Base-by-base conservation (phyloP, 2,888 invertebrate genomes). In the Clunio marinus region DNA sequence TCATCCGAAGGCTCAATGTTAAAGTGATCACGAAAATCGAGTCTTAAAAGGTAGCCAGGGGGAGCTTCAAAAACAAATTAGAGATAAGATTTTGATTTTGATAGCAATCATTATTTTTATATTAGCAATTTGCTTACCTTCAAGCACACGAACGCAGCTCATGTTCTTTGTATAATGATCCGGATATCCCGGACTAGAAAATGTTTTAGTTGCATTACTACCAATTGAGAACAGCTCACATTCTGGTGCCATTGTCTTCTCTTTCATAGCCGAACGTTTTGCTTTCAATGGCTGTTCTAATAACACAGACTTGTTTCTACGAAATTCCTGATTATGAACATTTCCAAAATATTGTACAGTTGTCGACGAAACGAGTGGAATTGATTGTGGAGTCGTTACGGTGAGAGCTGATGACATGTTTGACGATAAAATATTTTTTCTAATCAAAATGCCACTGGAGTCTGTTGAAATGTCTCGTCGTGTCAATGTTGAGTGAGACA, bases 21-120 rank as follows among this genome's bases (percentile, higher is more conserved):
- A 79, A 93, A 93, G 73, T 83, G 83, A 76, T 92, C 90, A 70
- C 89, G 84, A 80, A 92, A 92, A 77, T 91, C 91, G 74, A 93
- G 80, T 71, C 85, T 84, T 72, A 93, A 83, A 71, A 86, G 80
- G 78, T 85, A 83, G 62, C 86, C 86, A 71, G 81, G 79, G 45
- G 84, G 84, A 71, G 86, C 86, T 82, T 83, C 62, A 76, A 76
- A 73, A 71, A 28, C 69, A 69, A 59, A 27, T 59, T 15, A 59
- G n/a, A 57, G n/a, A 22, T n/a, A 41, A 41, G 13, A 46, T 15
- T 46, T 46, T 46, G 15, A 8, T 10, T 32, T 32, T 32, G 32
- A 32, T 7, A 15, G 15, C 4, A 60, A 41, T 7, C 10, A 41
- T 32, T 41, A 41, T 41, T n/a, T n/a, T 41, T 15, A 3, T 41